Evolutionary conservation across 2,888 invertebrate species (phyloP).

Genomic region (Latrodectus hesperus): DNA sequence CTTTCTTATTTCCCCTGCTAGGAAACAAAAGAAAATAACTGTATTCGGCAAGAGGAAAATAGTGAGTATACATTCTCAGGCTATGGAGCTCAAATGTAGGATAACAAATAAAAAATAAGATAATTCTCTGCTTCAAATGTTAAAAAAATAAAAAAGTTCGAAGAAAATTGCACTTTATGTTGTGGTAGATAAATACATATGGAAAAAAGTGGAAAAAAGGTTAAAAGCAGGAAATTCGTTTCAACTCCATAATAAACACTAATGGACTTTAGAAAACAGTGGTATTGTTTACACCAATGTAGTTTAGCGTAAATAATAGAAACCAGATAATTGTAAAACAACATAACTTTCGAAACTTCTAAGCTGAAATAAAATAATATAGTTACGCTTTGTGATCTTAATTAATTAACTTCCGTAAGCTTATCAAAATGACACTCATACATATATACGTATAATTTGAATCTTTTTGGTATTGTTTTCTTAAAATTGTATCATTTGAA

Average conservation of each 20-base stretch:
- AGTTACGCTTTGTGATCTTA: no score
- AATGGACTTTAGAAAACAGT: not conserved
- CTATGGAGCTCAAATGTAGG: not conserved
- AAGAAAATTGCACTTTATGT: not conserved
- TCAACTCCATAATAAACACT: not conserved
- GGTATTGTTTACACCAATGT: not conserved
- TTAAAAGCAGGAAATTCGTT: not conserved
- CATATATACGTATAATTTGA: no score
- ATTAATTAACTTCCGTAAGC: no score
- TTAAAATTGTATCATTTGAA: no score
- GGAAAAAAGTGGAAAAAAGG: not conserved
- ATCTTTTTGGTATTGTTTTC: no score
- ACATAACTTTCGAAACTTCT: not conserved
- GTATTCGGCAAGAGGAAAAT: slow-evolving; percentile 1
- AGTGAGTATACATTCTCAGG: slow-evolving; percentile 3
- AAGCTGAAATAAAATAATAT: no score
- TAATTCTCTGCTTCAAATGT: not conserved
- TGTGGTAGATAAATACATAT: not conserved
- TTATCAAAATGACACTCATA: no score
- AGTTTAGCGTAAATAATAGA: not conserved
- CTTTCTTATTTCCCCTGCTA: slow-evolving; percentile 3
- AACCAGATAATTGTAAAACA: not conserved
- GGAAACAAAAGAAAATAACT: slow-evolving; percentile 24
- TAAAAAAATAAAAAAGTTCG: not conserved
- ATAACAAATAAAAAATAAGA: not conserved